Percentiles rank a stretch among this genome's conserved stretches.
Conservation (phyloP, 2,113 vertebrate genomes). For the Corydoras sp. region DNA sequence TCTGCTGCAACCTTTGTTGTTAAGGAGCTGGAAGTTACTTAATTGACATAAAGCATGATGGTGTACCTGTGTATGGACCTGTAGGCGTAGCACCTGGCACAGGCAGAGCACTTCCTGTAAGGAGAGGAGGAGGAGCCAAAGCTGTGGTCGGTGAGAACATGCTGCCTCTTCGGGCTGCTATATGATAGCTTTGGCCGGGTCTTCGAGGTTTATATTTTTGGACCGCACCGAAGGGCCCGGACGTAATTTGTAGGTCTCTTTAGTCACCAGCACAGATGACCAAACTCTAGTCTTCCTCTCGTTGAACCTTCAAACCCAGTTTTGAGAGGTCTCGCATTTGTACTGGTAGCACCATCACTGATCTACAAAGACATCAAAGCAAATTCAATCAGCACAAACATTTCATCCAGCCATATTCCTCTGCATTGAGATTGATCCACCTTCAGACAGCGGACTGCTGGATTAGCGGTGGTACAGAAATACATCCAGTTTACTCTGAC, state of each 20-base stretch:
- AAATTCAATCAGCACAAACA: not conserved
- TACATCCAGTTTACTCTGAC: slow-evolving; percentile 20
- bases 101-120: slow-evolving; percentile 34
- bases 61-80: slow-evolving; percentile 35
- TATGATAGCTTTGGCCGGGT: not conserved
- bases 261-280: not conserved
- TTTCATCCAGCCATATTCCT: not conserved
- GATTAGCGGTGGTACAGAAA: slow-evolving; percentile 33
- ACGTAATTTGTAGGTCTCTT: not conserved
- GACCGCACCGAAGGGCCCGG: not conserved
- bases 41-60: not conserved
- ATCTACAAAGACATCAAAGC: slow-evolving; percentile 18
- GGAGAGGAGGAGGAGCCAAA: slow-evolving; percentile 29
- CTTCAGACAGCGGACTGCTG: not conserved
- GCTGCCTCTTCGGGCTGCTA: not conserved
- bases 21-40: too few species aligned
- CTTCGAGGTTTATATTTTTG: not conserved
- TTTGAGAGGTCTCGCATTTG: slow-evolving; percentile 14
- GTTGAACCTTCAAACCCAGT: slow-evolving; percentile 3
- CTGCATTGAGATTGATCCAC: not conserved
- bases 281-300: slow-evolving; percentile 18
- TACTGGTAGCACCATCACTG: slow-evolving; percentile 29
- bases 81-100: slow-evolving; percentile 25
- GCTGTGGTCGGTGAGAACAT: slow-evolving; percentile 42
- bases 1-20: not conserved